Conservation (phyloP, 2,888 invertebrate genomes). For the Melipona bicolor region DNA sequence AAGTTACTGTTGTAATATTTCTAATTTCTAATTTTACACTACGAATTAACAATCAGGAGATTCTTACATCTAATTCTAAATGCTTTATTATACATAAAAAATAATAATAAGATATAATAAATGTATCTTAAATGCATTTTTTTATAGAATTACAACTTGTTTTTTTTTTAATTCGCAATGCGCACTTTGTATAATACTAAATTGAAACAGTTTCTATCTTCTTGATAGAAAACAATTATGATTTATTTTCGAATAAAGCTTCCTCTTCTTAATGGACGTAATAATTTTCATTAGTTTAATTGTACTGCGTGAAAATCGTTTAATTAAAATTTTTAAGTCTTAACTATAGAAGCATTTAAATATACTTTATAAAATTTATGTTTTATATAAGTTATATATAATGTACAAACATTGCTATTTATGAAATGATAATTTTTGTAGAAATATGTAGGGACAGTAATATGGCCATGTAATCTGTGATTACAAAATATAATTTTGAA, state of each 20-base stretch:
- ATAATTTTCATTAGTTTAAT: constrained; percentile 13
- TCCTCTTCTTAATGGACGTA: constrained; percentile 14
- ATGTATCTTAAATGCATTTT: constrained; percentile 19
- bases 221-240: neutral
- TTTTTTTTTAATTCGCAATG: constrained; percentile 14
- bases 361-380: constrained; percentile 44
- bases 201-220: neutral
- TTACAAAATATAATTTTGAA: constrained; percentile 63
- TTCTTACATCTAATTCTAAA: constrained; percentile 22
- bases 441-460: constrained; percentile 57
- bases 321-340: neutral
- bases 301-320: constrained; percentile 17
- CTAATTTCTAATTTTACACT: constrained; percentile 24
- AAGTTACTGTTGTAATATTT: constrained; percentile 38
- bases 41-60: constrained; percentile 19
- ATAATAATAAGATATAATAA: constrained; percentile 3
- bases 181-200: neutral
- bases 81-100: constrained; percentile 10
- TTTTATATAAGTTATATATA: constrained; percentile 41
- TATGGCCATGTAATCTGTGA: constrained; percentile 65
- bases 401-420: constrained; percentile 54
- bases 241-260: constrained; percentile 33
- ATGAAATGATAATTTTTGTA: constrained; percentile 57
- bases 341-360: constrained; percentile 44
- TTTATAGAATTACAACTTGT: neutral